A percentile compares a stretch with the other conserved stretches of the same genome.
Evolutionary conservation across 2,797 vertebrate genomes (phyloP).

Genomic region (Sandelia bainsii): DNA sequence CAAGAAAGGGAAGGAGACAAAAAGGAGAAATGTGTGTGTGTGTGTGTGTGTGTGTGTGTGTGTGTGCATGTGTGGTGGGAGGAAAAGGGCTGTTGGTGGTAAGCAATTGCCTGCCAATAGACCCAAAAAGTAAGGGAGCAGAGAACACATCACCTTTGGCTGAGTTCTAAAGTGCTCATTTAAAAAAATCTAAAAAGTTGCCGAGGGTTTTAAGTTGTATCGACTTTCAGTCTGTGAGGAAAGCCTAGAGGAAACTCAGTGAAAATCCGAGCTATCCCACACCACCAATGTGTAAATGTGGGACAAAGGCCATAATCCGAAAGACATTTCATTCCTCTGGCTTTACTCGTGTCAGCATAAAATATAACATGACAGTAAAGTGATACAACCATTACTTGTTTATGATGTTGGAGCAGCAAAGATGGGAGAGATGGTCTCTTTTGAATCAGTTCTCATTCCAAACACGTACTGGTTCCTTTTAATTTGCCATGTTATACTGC

Average conservation of each 20-base stretch:
- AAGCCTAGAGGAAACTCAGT: conserved; percentile 62
- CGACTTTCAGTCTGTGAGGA: conserved; percentile 62
- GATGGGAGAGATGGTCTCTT: conserved; percentile 26
- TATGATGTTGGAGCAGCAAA: conserved; percentile 65
- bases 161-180: conserved; percentile 72
- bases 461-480: conserved; percentile 71
- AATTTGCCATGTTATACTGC: conserved; percentile 69
- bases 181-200: conserved; percentile 69
- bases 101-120: conserved; percentile 66
- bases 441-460: conserved; percentile 60
- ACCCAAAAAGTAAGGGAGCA: conserved; percentile 49
- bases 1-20: conserved; percentile 57
- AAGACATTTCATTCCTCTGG: conserved; percentile 54
- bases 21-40: conserved; percentile 38
- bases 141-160: conserved; percentile 69
- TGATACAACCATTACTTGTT: conserved; percentile 77
- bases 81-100: conserved; percentile 53
- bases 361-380: conserved; percentile 75
- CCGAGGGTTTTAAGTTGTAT: conserved; percentile 70
- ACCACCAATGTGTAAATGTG: conserved; percentile 58
- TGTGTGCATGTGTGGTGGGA: conserved; percentile 35
- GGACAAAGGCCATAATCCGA: conserved; percentile 66
- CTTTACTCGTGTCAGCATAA: conserved; percentile 73
- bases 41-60: conserved; percentile 29
- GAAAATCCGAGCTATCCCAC: conserved; percentile 51